Conservation (phyloP, 2,888 invertebrate species). For the Idaea aversata region DNA sequence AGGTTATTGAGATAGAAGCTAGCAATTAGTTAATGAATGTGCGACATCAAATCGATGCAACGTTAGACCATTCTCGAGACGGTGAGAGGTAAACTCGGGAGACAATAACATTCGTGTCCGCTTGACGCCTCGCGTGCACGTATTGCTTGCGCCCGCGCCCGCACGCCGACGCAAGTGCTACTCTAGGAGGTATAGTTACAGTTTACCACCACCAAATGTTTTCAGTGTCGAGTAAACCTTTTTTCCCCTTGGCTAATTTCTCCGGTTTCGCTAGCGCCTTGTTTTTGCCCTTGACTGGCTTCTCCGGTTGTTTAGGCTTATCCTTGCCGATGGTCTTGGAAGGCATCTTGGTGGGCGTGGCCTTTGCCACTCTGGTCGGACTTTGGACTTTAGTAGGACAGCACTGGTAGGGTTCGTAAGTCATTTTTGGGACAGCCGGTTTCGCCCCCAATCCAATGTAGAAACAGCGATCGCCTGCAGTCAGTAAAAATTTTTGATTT, state of each 20-base stretch:
- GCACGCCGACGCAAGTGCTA: conserved; percentile 25
- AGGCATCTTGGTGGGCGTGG: conserved; percentile 83
- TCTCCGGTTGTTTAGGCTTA: conserved; percentile 60
- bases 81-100: conserved; percentile 49
- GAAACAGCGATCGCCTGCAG: conserved; percentile 98
- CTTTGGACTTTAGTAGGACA: conserved; percentile 92
- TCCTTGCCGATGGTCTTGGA: conserved; percentile 73
- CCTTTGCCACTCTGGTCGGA: conserved; percentile 90
- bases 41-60: conserved; percentile 57
- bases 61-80: conserved; percentile 54
- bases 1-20: conserved; percentile 66
- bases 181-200: conserved; percentile 37
- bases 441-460: conserved; percentile 96
- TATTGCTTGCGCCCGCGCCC: conserved; percentile 56
- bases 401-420: conserved; percentile 95
- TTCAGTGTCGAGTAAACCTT: conserved; percentile 92
- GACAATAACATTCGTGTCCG: conserved; percentile 69
- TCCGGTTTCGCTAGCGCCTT: conserved; percentile 80
- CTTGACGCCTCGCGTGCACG: conserved; percentile 67
- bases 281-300: conserved; percentile 68
- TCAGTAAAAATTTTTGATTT: conserved; percentile 92
- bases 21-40: conserved; percentile 56
- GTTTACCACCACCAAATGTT: conserved; percentile 91
- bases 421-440: conserved; percentile 86
- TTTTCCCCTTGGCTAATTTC: conserved; percentile 83